phyloP scores from a whole-genome alignment of 2,113 vertebrate genomes.

The Antechinus stuartii region DNA sequence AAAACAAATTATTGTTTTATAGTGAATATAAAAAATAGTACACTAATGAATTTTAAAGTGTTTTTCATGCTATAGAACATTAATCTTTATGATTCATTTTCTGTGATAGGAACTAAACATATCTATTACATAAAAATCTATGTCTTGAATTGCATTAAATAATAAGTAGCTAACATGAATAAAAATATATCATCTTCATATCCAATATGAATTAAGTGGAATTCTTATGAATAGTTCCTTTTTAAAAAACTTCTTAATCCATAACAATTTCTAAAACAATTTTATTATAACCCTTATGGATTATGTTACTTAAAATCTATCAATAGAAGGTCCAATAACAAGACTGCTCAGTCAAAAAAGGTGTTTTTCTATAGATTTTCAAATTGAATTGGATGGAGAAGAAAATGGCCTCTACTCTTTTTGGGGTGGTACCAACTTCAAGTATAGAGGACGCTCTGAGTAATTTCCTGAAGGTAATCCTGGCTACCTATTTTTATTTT shows the following conservation, averaged over 20 bases:
- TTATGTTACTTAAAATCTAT: background rate
- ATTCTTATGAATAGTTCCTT: background rate
- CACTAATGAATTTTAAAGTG: background rate
- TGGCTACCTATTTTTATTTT: slow-evolving; percentile 37
- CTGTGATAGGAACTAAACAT: background rate
- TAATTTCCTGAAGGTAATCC: slow-evolving; percentile 93
- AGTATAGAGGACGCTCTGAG: slow-evolving; percentile 92
- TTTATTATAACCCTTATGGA: slow-evolving; percentile 26
- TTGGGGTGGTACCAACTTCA: slow-evolving; percentile 93
- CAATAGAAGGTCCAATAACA: background rate
- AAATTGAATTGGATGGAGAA: slow-evolving; percentile 97
- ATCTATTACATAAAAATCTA: background rate
- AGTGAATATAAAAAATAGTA: background rate
- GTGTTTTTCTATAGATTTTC: slow-evolving; percentile 86
- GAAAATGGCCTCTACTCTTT: slow-evolving; percentile 94
- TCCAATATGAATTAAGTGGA: background rate
- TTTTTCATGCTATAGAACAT: background rate
- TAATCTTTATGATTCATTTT: background rate
- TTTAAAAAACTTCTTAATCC: background rate
- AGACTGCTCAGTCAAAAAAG: slow-evolving; percentile 24
- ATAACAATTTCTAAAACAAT: background rate
- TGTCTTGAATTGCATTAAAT: background rate
- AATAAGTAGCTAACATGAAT: background rate
- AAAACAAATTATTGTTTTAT: background rate
- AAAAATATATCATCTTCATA: background rate